phyloP scores from a whole-genome alignment of 2,888 invertebrate species.

The Troilus luridus region DNA sequence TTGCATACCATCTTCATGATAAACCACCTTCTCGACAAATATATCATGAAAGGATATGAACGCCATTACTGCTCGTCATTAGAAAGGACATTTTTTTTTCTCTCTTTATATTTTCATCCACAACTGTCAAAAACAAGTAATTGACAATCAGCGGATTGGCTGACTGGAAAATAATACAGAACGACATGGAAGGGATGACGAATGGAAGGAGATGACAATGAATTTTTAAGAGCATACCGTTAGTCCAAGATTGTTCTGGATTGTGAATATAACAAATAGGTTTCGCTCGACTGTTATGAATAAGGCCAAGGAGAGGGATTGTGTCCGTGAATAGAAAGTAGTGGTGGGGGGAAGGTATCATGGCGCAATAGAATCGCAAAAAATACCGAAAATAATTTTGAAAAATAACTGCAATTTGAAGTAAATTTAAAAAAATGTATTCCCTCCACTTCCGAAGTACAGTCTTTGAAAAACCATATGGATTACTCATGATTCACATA shows the following conservation, averaged over 20 bases:
- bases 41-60: not conserved
- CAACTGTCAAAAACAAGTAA: no score
- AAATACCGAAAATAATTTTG: not conserved
- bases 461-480: no score
- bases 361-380: not conserved
- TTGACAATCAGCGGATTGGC: no score
- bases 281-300: not conserved
- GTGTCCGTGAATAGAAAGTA: not conserved
- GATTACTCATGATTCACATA: not conserved
- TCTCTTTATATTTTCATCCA: no score
- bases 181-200: no score
- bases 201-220: not conserved
- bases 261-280: not conserved
- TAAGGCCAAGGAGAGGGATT: slow-evolving; percentile 6
- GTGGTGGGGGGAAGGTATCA: not conserved
- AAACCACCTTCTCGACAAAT: not conserved
- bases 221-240: not conserved
- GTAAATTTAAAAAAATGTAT: not conserved
- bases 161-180: no score
- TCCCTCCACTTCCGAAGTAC: no score
- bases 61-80: not conserved
- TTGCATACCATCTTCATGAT: no score
- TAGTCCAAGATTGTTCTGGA: not conserved
- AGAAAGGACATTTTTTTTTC: no score
- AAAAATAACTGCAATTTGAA: no score